A percentile compares a stretch with the other conserved stretches of the same genome.
Conservation (phyloP, 2,113 vertebrate species). For the Myiozetetes cayanensis region DNA sequence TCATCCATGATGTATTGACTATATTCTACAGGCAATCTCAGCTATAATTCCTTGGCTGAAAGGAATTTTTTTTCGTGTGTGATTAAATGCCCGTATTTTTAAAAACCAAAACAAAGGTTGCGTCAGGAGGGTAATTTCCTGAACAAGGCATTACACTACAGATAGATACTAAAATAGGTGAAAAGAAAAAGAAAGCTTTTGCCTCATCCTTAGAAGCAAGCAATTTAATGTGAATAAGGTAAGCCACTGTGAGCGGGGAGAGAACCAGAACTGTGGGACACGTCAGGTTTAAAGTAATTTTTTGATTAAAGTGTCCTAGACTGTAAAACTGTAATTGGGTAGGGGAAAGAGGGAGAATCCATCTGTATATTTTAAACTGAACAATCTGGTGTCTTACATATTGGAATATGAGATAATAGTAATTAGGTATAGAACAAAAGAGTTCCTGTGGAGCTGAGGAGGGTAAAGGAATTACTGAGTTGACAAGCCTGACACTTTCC, state of each 20-base stretch:
- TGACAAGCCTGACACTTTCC: neutral
- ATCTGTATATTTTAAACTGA: neutral
- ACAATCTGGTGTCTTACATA: neutral
- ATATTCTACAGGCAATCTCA: neutral
- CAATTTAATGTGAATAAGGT: neutral
- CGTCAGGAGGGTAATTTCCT: neutral
- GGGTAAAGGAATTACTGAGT: neutral
- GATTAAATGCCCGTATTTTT: neutral
- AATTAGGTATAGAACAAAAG: neutral
- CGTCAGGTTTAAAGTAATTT: neutral
- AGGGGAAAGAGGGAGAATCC: neutral
- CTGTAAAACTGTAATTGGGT: neutral
- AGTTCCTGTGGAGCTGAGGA: neutral
- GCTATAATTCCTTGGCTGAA: neutral
- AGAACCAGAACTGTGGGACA: neutral
- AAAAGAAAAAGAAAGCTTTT: neutral
- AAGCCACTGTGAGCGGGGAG: neutral
- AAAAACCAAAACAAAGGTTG: neutral
- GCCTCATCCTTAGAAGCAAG: neutral
- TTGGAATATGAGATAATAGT: neutral
- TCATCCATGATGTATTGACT: neutral
- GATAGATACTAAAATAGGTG: neutral
- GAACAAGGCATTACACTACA: neutral
- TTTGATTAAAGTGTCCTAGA: neutral
- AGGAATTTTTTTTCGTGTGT: neutral